Conservation (phyloP, 2,113 vertebrate genomes). For the Cryptomyrus ogoouensis region DNA sequence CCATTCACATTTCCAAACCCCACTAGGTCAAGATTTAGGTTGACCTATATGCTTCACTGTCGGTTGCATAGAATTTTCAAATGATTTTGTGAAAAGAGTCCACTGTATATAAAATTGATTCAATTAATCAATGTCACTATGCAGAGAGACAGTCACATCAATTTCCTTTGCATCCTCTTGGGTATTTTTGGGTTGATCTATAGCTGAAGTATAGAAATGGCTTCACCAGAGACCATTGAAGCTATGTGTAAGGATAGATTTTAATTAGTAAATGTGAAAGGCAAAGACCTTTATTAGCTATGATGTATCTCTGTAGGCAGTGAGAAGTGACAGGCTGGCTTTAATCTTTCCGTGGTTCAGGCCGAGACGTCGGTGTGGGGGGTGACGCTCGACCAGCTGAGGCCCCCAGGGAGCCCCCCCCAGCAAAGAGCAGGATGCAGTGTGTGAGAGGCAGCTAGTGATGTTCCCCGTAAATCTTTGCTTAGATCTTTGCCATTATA, state of each 20-base stretch:
- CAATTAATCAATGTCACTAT: background rate
- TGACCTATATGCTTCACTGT: background rate
- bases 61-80: background rate
- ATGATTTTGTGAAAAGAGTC: background rate
- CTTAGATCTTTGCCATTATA: background rate
- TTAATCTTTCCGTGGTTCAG: background rate
- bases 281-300: background rate
- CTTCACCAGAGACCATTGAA: background rate
- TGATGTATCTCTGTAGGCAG: background rate
- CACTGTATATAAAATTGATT: background rate
- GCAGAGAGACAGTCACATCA: slow-evolving; percentile 1
- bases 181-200: background rate
- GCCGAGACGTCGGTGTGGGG: background rate
- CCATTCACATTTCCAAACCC: background rate
- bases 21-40: background rate
- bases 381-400: background rate
- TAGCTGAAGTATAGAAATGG: background rate
- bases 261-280: slow-evolving; percentile 20
- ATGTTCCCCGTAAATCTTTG: background rate
- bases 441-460: background rate
- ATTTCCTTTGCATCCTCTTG: background rate
- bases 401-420: background rate
- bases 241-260: slow-evolving; percentile 24
- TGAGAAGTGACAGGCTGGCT: background rate
- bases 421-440: background rate